Percentiles rank a stretch among this genome's conserved stretches.
phyloP scores from a whole-genome alignment of 1,140 invertebrate species.

The Cephus cinctus region DNA sequence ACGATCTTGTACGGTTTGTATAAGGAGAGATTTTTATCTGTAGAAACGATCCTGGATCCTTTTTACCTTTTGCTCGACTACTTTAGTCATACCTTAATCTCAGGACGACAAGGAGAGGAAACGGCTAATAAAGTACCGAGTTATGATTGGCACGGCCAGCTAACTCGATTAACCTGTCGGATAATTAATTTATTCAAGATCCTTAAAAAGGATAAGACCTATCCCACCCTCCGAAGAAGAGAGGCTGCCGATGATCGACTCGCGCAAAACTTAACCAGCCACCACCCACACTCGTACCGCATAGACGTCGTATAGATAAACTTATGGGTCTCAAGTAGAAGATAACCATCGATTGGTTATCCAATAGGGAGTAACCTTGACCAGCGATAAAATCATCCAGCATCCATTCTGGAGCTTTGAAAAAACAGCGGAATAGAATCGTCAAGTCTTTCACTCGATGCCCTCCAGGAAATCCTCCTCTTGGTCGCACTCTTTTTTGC shows the following conservation, averaged over 20 bases:
- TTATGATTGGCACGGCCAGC: constrained; percentile 27
- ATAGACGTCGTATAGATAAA: constrained; percentile 16
- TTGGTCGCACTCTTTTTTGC: constrained; percentile 2
- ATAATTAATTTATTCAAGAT: constrained; percentile 43
- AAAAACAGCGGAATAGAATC: too few relatives aligned
- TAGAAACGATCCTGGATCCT: too few relatives aligned
- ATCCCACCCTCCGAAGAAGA: background rate
- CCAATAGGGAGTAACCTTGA: too few relatives aligned
- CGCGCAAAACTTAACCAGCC: constrained; percentile 15
- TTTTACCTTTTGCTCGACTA: too few relatives aligned
- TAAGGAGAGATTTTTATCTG: too few relatives aligned
- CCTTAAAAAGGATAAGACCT: constrained; percentile 23
- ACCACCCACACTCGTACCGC: background rate
- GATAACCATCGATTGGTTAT: too few relatives aligned
- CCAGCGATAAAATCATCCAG: too few relatives aligned
- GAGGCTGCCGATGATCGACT: constrained; percentile 22
- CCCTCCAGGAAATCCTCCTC: background rate
- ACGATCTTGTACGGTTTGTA: too few relatives aligned
- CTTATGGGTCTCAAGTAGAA: too few relatives aligned
- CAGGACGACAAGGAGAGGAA: too few relatives aligned
- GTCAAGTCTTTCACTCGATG: background rate
- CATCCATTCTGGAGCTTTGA: too few relatives aligned
- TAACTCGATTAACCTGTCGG: constrained; percentile 35
- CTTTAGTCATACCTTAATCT: too few relatives aligned
- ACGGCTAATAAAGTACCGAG: constrained; percentile 24